These are phyloP conservation scores for Accipiter cooperii DNA, from an alignment of 2,113 vertebrate genomes.

Conservation along the genomic window DNA sequence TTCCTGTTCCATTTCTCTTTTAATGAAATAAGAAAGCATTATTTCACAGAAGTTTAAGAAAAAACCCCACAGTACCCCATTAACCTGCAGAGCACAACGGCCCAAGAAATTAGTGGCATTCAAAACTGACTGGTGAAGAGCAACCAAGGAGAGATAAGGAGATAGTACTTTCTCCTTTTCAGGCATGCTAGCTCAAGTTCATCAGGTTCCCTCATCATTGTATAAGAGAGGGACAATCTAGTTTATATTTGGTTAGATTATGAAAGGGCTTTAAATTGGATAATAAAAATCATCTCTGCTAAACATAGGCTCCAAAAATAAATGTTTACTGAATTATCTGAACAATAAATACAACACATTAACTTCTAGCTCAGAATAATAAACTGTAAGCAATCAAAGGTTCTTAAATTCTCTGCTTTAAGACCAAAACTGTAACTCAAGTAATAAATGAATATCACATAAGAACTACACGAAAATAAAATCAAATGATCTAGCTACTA, in stretches of 20 bases:
- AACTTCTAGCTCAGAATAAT: conserved; percentile 18
- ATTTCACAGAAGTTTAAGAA: not conserved
- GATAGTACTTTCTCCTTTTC: not conserved
- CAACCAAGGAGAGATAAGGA: not conserved
- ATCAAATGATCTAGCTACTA: conserved; percentile 69
- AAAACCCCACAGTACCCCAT: not conserved
- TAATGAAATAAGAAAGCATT: not conserved
- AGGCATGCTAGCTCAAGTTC: not conserved
- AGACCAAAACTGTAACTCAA: conserved; percentile 30
- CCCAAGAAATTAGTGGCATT: not conserved
- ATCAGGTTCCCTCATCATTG: not conserved
- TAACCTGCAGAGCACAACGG: not conserved
- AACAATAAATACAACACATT: conserved; percentile 19
- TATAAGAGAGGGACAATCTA: not conserved
- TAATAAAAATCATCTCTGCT: not conserved
- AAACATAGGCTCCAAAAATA: not conserved
- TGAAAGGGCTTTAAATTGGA: not conserved
- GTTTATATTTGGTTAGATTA: not conserved
- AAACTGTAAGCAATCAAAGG: conserved; percentile 20
- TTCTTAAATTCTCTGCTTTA: conserved; percentile 31
- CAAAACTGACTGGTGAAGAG: not conserved
- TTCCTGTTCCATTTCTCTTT: not conserved
- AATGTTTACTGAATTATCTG: not conserved
- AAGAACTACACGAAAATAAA: conserved; percentile 66
- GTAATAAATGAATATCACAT: conserved; percentile 56